phyloP scores from a whole-genome alignment of 1,140 invertebrate species.

The Littorina saxatilis region DNA sequence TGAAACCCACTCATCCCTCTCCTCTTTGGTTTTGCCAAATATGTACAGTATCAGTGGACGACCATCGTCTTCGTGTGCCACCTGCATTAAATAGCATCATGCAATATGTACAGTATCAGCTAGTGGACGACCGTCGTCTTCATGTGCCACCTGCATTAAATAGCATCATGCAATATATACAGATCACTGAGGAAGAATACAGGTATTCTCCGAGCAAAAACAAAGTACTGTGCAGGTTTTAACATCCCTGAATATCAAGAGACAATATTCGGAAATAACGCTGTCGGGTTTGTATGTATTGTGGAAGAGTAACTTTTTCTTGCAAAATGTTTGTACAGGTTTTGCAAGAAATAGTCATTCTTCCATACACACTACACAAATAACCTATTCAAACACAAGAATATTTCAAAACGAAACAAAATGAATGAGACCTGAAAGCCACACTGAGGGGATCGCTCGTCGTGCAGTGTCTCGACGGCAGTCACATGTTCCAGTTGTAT shows the following conservation, averaged over 20 bases:
- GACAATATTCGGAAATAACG: too few relatives aligned
- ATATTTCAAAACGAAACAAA: not conserved
- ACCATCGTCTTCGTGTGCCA: constrained; percentile 22
- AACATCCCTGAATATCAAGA: too few relatives aligned
- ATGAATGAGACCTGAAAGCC: constrained; percentile 23
- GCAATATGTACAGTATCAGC: too few relatives aligned
- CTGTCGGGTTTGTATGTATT: too few relatives aligned
- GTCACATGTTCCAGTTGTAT: not conserved
- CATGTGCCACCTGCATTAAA: constrained; percentile 7
- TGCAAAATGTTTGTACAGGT: not conserved
- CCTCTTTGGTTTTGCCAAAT: constrained; percentile 3
- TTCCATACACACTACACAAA: not conserved
- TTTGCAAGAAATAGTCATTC: not conserved
- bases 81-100: not conserved
- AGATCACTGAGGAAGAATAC: too few relatives aligned
- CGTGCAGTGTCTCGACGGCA: constrained; percentile 12
- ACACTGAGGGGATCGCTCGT: not conserved
- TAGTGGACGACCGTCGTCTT: not conserved
- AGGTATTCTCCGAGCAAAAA: too few relatives aligned
- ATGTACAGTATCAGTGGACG: constrained; percentile 20
- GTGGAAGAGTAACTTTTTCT: too few relatives aligned
- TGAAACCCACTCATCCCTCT: constrained; percentile 15
- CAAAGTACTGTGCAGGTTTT: too few relatives aligned
- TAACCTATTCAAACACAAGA: not conserved
- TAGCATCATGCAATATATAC: too few relatives aligned